A percentile compares a stretch with the other conserved stretches of the same genome.
These are phyloP conservation scores for Pteropus rufus DNA, from an alignment of 2,797 vertebrate genomes.

Conservation along the genomic window DNA sequence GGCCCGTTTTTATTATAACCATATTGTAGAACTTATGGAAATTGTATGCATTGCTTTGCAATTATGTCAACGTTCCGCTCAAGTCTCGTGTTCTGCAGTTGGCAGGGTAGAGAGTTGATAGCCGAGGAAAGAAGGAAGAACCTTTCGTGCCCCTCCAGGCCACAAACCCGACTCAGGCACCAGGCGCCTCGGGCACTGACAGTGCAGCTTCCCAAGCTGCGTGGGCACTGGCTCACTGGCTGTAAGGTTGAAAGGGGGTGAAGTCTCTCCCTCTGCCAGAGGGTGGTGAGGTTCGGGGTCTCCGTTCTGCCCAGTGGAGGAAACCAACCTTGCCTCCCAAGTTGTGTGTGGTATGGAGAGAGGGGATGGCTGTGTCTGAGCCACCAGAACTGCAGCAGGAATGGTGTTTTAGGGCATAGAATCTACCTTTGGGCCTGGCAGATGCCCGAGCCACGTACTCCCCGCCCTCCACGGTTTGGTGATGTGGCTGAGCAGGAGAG, in stretches of 20 bases:
- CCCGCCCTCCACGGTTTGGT: not conserved
- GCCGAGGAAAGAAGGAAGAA: not conserved
- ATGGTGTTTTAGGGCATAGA: not conserved
- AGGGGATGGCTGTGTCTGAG: not conserved
- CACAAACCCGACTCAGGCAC: not conserved
- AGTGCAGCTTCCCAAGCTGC: not conserved
- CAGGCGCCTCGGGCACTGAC: not conserved
- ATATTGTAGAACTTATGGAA: slow-evolving; percentile 70
- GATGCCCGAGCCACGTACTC: not conserved
- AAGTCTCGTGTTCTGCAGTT: not conserved
- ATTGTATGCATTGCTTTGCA: slow-evolving; percentile 61
- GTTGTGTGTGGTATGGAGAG: not conserved
- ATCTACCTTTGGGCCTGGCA: not conserved
- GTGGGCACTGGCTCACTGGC: not conserved
- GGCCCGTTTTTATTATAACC: slow-evolving; percentile 64
- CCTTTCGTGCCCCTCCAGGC: not conserved
- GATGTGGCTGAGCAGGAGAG: not conserved
- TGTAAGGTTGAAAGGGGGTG: not conserved
- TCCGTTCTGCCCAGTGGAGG: not conserved
- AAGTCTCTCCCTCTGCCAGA: not conserved
- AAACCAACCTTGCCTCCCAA: not conserved
- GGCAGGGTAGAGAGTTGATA: not conserved
- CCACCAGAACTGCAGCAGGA: not conserved
- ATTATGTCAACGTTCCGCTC: slow-evolving; percentile 53
- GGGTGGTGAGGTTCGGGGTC: not conserved